Evolutionary conservation across 2,113 vertebrate species (phyloP), one percentile per base, ranked within the genome.

Genomic region (Cinclus mexicanus): DNA sequence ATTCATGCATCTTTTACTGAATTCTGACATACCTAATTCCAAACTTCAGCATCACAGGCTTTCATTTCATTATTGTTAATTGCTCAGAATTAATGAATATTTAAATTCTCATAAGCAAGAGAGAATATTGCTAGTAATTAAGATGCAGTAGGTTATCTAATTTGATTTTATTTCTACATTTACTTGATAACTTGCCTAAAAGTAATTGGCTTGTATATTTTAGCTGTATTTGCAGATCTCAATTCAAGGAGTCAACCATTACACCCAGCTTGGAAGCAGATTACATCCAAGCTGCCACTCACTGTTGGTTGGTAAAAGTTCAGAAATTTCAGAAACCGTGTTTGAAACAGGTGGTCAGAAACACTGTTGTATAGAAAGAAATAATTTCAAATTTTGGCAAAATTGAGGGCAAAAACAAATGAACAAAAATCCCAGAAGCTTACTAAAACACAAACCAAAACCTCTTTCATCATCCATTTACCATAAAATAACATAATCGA

Each of bases 81-180:
- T 95, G 83, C 93, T 93, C 46, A 56, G 81, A 91, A 93, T 91
- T 92, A 94, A 95, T 96, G 92, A 97, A 83, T 95, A 93, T 85
- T 95, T 91, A 95, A 83, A 39, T 74, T 88, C 44, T 80, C 17
- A 13, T 74, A 70, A 50, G 35, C 50, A 81, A 70, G 53, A 87
- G 76, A 68, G 93, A 96, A 63, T 16, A 25, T 80, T 56, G 56
- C 35, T 78, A 20, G 74, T 87, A 94, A 96, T 96, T 96, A 93
- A 96, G 81, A 92, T 89, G 80, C 71, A 79, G 47, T 85, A 56
- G 35, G 39, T 95, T 93, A 83, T 89, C 69, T 77, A 59, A 87
- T 91, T 89, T 84, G 50, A 94, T 93, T 95, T 97, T 69, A 67
- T 60, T 96, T 93, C 42, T 76, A 44, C 29, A 44, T 92, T 47